phyloP scores from a whole-genome alignment of 2,888 invertebrate genomes.

The Petrolisthes manimaculis region DNA sequence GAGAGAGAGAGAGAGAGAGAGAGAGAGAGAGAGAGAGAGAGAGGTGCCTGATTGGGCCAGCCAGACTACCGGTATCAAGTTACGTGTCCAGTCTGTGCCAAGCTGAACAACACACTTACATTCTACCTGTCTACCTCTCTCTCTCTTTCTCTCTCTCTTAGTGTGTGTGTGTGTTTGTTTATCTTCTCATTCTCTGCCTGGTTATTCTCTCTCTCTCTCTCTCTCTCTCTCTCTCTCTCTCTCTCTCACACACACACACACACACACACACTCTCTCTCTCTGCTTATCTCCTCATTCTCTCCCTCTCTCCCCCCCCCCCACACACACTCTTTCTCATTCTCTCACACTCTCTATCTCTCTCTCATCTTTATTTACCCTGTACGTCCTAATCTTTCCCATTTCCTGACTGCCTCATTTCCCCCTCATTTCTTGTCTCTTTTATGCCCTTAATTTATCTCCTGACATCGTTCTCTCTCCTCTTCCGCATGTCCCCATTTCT shows the following conservation, averaged over 20 bases:
- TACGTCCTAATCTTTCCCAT: not conserved
- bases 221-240: not conserved
- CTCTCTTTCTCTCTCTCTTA: constrained; percentile 16
- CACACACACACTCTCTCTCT: not conserved
- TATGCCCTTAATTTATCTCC: too few relatives aligned
- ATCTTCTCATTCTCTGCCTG: not conserved
- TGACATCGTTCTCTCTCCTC: too few relatives aligned
- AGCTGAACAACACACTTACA: too few relatives aligned
- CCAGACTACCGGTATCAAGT: not conserved
- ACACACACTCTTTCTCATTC: not conserved
- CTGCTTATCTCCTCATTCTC: not conserved
- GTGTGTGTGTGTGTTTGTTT: constrained; percentile 8
- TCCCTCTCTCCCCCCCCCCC: not conserved
- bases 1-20: constrained; percentile 5
- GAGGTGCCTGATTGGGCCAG: not conserved
- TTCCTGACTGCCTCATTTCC: too few relatives aligned
- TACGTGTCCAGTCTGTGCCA: not conserved
- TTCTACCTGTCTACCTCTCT: not conserved
- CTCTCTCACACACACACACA: not conserved
- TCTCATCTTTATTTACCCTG: not conserved
- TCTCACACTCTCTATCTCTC: not conserved
- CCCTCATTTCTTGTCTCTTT: not conserved
- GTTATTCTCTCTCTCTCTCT: not conserved
- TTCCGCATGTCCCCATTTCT: too few relatives aligned
- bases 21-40: constrained; percentile 16